phyloP scores from a whole-genome alignment of 1,140 invertebrate genomes.

The Drosophila littoralis region DNA sequence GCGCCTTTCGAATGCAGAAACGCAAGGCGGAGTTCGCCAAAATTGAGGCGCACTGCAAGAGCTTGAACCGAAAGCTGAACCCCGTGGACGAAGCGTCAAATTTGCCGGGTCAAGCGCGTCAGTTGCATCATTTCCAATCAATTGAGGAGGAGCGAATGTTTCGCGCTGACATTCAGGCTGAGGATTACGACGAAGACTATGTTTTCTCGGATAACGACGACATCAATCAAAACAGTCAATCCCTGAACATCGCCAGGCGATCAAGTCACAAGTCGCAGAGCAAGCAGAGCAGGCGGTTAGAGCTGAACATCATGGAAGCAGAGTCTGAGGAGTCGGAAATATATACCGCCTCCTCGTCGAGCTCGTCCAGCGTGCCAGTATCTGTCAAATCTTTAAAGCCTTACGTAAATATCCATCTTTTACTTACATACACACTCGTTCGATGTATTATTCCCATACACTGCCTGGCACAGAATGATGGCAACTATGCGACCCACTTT shows the following conservation, averaged over 20 bases:
- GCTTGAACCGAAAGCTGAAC: background rate
- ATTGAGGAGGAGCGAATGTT: background rate
- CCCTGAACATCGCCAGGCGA: too few relatives aligned
- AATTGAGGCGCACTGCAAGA: constrained; percentile 36
- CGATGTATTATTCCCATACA: too few relatives aligned
- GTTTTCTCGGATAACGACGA: background rate
- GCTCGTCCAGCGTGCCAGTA: background rate
- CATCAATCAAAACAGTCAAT: background rate
- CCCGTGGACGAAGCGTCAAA: background rate
- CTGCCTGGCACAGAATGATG: background rate
- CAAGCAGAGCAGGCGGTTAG: background rate
- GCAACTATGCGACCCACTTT: constrained; percentile 54
- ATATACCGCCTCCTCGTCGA: constrained; percentile 11
- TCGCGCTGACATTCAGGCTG: background rate
- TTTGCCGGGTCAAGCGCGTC: too few relatives aligned
- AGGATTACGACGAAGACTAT: background rate
- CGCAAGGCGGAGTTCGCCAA: constrained; percentile 48
- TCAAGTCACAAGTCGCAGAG: too few relatives aligned
- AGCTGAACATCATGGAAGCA: background rate
- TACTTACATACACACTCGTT: background rate
- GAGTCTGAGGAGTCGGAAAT: constrained; percentile 16
- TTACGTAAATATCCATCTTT: background rate
- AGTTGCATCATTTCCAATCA: background rate
- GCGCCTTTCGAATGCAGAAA: constrained; percentile 26
- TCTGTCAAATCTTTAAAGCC: background rate